phyloP scores from a whole-genome alignment of 2,797 vertebrate species.

The Poeciliopsis paucimaculata region DNA sequence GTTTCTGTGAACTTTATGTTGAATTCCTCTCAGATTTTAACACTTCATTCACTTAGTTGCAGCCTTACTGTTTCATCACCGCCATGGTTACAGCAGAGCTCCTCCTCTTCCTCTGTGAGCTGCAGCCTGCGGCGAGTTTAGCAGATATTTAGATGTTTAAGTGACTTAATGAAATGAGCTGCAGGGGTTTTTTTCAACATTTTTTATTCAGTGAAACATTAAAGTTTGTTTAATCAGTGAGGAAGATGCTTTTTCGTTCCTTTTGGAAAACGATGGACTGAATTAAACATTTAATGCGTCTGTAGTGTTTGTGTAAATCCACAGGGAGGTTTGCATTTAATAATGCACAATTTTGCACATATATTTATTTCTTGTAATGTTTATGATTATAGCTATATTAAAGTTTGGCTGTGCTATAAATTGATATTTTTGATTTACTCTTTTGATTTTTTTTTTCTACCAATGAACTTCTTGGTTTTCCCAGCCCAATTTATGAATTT shows the following conservation, averaged over 20 bases:
- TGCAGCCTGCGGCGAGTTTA: neutral
- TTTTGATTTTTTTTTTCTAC: too few relatives aligned
- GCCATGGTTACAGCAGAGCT: neutral
- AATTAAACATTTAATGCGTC: neutral
- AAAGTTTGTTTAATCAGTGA: neutral
- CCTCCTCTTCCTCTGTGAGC: neutral
- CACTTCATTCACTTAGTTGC: too few relatives aligned
- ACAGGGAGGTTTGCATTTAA: neutral
- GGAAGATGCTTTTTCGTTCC: neutral
- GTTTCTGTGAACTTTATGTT: neutral
- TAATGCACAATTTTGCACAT: neutral
- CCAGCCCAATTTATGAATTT: too few relatives aligned
- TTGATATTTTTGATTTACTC: too few relatives aligned
- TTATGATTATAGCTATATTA: neutral
- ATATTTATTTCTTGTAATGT: neutral
- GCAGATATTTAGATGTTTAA: conserved; percentile 1
- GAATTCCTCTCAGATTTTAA: neutral
- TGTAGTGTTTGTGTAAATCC: neutral
- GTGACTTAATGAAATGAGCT: conserved; percentile 1
- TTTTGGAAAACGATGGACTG: neutral
- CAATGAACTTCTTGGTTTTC: too few relatives aligned
- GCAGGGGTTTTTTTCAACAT: neutral
- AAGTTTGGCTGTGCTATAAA: too few relatives aligned
- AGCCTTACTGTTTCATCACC: neutral
- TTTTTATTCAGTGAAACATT: neutral